phyloP scores from a whole-genome alignment of 1,140 invertebrate species.

The Lepidurus packardi region DNA sequence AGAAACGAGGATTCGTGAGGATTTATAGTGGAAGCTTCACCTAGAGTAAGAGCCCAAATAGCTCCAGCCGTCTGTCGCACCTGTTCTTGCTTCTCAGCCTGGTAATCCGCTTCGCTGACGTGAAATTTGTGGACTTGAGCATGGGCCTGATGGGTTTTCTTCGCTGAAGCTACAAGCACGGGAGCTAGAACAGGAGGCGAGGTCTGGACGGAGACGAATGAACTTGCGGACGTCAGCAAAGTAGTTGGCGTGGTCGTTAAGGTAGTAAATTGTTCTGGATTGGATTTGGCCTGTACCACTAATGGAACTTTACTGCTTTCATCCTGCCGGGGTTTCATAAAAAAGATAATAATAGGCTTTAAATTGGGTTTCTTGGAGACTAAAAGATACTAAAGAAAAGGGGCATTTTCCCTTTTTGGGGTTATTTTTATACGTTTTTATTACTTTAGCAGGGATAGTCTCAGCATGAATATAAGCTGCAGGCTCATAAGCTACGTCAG shows the following conservation, averaged over 20 bases:
- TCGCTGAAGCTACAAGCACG: not conserved
- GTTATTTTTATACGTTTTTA: not conserved
- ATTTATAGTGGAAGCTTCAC: conserved; percentile 42
- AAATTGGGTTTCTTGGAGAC: not conserved
- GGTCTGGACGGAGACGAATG: conserved; percentile 25
- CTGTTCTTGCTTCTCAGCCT: conserved; percentile 37
- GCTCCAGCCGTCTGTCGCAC: conserved; percentile 55
- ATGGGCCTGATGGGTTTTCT: conserved; percentile 29
- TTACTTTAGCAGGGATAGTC: too few relatives aligned
- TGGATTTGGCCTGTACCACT: not conserved
- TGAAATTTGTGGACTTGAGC: conserved; percentile 36
- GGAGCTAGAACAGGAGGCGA: not conserved
- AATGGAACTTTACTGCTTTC: not conserved
- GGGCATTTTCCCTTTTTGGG: not conserved
- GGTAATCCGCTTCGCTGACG: conserved; percentile 39
- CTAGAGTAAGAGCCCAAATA: conserved; percentile 72
- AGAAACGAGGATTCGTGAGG: not conserved
- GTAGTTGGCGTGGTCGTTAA: not conserved
- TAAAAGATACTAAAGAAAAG: not conserved
- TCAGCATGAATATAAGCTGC: not conserved
- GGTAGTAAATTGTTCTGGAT: conserved; percentile 25
- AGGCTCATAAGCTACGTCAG: not conserved
- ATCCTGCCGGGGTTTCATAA: not conserved
- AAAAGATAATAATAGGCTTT: not conserved
- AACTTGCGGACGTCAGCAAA: not conserved